Evolutionary conservation across 2,888 invertebrate species (phyloP), one percentile per base, ranked within the genome.

Genomic region (Drosophila neoperkinsi): DNA sequence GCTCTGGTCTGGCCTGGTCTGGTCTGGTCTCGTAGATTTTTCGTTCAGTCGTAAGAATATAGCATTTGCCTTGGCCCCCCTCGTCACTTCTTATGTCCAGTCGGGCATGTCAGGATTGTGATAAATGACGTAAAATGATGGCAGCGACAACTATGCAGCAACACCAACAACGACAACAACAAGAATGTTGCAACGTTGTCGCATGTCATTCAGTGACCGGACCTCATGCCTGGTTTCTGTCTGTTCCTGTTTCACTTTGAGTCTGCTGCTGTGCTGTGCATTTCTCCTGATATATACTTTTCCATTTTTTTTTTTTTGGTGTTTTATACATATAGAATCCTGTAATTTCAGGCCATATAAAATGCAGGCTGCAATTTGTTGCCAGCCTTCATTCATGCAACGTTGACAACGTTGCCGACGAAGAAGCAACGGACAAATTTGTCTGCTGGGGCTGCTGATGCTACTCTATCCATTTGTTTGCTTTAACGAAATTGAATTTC

Each of bases 111-210:
- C 90, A 88, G 85, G 81, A 87, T 87, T 90, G 88, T 87, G 90
- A 90, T 87, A 87, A 87, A 87, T 90, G 87, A 90, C 87, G 77
- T 79, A 88, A 90, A 90, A 88, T 87, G 87, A 90, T 86, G 87
- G 81, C 81, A 81, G 79, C 79, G 90, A 85, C 88, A 90, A 88
- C 81, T 79, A 67, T 72, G 71, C 75, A 76, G 71, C 88, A 71
- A 64, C 74, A 30, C 41, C 36, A 53, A 46, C 30, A 60, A 49
- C 41, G 51, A 25, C 60, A 28, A 33, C 43, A 51, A 43, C 59
- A 38, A 21, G 34, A 68, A 59, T 50, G 53, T 59, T 74, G 70
- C 63, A 51, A 69, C 66, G 76, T 74, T 87, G 90, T 74, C 82
- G 70, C 64, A 77, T 89, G 77, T 87, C 82, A 73, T 73, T 88